Base-by-base conservation (phyloP, 2,888 invertebrate genomes). In the Mamestra brassicae region DNA sequence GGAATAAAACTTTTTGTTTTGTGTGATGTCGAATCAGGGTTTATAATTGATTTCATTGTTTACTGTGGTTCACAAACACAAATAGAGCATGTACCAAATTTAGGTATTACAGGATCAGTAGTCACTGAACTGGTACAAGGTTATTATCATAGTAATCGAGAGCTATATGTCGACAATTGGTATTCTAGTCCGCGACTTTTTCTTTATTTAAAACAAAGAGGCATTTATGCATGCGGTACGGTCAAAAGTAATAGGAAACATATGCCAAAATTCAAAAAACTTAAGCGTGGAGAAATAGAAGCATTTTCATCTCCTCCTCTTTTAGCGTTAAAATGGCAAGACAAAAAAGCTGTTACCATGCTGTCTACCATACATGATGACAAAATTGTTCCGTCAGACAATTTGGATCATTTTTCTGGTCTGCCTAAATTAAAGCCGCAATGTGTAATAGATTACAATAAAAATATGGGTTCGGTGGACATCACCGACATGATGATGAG, bases 381-480 rank as follows among this genome's bases (percentile, higher is more conserved):
- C 52, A 76, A 62, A 72, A 69, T 84, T 34, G 70, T 77, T 69
- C 85, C 84, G 50, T 74, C 83, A 76, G 62, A 76, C 50, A 84
- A 80, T 64, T 63, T 76, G 42, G 77, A 84, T 78, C 67, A 61
- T 34, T n/a, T 62, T 71, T 76, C 84, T 42, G 80, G 77, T 50
- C 66, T 83, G 68, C 83, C 85, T 34, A 75, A 69, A 77, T 65
- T 84, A 76, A 86, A 85, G 42, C 85, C 79, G 34, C 62, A 72
- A 66, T 81, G 84, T 71, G 79, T 85, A 36, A 65, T 89, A 45
- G 89, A 91, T 71, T 92, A 92, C 70, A 89, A 88, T 81, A 80
- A 86, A 66, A 85, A 90, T 85, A 93, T 91, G 91, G 88, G 89
- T 55, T 80, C 83, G 58, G 85, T 92, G 74, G 92, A 92, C 84